Evolutionary conservation across 2,113 vertebrate genomes (phyloP).

Genomic region (Lasiurus borealis): DNA sequence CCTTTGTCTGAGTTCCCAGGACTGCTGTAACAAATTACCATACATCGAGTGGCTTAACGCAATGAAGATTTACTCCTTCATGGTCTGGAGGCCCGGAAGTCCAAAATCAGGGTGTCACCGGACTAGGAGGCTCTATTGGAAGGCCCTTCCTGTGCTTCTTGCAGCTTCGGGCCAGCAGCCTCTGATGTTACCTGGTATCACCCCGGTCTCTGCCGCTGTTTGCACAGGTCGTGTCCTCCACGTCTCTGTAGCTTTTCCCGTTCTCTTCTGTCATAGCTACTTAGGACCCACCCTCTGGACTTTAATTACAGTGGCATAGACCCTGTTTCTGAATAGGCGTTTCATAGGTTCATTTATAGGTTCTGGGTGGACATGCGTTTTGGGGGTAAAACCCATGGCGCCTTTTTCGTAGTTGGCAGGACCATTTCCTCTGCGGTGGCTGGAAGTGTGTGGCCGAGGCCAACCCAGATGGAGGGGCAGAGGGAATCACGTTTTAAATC

Average conservation of each 20-base stretch:
- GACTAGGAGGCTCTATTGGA: not conserved
- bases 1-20: not conserved
- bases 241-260: not conserved
- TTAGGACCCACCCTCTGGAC: accelerated
- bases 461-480: too few species aligned
- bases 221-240: not conserved
- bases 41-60: not conserved
- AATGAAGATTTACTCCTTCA: not conserved
- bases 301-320: not conserved
- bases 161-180: not conserved
- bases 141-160: not conserved
- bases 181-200: accelerated
- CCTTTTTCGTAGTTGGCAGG: not conserved
- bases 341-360: not conserved
- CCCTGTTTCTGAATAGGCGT: not conserved
- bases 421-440: too few species aligned
- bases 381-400: accelerated
- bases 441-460: too few species aligned
- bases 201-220: not conserved
- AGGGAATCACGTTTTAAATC: not conserved
- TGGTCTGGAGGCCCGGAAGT: not conserved
- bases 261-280: not conserved
- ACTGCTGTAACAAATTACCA: not conserved
- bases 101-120: not conserved
- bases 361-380: not conserved